phyloP scores from a whole-genome alignment of 2,888 invertebrate species.

The Xestia ashworthii region DNA sequence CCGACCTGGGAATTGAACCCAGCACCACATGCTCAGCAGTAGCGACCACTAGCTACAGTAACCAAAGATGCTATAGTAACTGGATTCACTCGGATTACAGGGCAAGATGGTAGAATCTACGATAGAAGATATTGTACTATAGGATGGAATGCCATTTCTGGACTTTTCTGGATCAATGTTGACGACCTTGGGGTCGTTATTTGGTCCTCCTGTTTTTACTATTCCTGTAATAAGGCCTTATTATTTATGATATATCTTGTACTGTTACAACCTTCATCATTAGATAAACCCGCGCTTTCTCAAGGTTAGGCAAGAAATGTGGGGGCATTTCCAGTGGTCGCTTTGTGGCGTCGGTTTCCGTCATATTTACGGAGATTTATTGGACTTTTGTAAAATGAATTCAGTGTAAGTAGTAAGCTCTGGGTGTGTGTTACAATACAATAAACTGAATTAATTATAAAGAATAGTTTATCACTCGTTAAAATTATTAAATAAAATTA shows the following conservation, averaged over 20 bases:
- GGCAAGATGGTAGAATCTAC: not conserved
- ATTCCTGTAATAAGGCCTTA: not conserved
- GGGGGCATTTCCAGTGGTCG: constrained; percentile 83
- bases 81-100: not conserved
- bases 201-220: not conserved
- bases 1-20: not conserved
- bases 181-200: not conserved
- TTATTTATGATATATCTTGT: not conserved
- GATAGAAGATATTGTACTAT: not conserved
- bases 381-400: not conserved
- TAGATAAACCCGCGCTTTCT: constrained; percentile 92
- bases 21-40: not conserved
- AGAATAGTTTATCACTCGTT: not conserved
- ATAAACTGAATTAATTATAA: not conserved
- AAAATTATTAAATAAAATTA: not conserved
- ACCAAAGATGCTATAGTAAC: not conserved
- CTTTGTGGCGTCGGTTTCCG: constrained; percentile 84
- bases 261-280: constrained; percentile 91
- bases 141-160: not conserved
- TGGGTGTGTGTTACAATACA: not conserved
- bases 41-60: not conserved
- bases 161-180: not conserved
- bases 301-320: constrained; percentile 92
- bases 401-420: not conserved
- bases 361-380: constrained; percentile 73